A percentile compares a stretch with the other conserved stretches of the same genome.
Conservation (phyloP, 1,140 invertebrate species). For the Eriocheir sinensis region DNA sequence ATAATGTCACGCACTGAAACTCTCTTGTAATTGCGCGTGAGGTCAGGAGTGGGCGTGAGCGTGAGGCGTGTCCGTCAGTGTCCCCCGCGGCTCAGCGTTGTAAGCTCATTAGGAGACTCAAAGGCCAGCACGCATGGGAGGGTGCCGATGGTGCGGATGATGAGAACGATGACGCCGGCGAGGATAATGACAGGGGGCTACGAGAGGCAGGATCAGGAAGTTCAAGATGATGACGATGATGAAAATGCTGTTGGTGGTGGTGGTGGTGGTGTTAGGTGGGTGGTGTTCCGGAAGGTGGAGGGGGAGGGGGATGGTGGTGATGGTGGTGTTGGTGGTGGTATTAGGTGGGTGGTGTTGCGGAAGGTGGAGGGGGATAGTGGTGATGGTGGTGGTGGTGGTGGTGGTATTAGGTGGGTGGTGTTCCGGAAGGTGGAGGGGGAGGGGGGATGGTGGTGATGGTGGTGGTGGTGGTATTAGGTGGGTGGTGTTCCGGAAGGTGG, state of each 20-base stretch:
- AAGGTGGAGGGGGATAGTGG: background rate
- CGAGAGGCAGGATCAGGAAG: background rate
- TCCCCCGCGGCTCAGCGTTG: background rate
- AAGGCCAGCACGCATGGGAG: background rate
- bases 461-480: background rate
- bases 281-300: background rate
- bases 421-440: background rate
- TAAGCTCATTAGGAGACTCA: background rate
- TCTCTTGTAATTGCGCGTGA: background rate
- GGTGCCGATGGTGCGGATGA: too few species aligned
- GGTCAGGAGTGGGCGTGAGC: background rate
- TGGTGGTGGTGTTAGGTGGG: background rate
- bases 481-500: background rate
- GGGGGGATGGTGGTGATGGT: background rate
- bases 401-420: background rate
- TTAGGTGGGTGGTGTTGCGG: background rate
- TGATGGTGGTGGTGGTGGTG: background rate
- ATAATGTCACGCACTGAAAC: background rate
- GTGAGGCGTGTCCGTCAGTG: background rate
- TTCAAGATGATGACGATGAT: background rate
- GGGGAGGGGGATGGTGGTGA: too few species aligned
- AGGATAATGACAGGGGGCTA: too few species aligned
- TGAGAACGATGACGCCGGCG: background rate
- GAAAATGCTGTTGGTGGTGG: background rate
- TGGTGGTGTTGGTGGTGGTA: background rate